Base-by-base conservation (phyloP, 2,888 invertebrate species). In the Thecophora atra region DNA sequence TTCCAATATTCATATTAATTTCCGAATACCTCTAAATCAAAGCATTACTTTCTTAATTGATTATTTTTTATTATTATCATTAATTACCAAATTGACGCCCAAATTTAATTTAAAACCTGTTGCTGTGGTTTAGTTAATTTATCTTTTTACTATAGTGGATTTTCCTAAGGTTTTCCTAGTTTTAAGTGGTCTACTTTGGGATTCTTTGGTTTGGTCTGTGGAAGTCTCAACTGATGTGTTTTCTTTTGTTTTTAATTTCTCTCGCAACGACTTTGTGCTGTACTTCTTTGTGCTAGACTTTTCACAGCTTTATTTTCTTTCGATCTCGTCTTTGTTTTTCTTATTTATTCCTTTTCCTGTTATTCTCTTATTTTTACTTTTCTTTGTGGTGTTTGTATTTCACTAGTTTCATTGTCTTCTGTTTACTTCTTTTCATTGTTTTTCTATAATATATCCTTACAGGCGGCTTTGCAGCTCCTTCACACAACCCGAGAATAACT, bases 341-440 rank as follows among this genome's bases (percentile, higher is more conserved):
- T 58, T 58, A n/a, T 54, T 21, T 15, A 2, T 58, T 58, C 3
- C 58, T 28, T 1, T 58, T 58, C 56, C 3, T 58, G 47, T 58
- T 24, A 24, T 58, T 24, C 28, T 3, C 26, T 8, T 28, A 30
- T 66, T 66, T 66, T 26, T 15, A 52, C 0, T 54, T 19, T 54
- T 6, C 7, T 66, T 66, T 52, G 5, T 15, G 21, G 17, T 65
- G 21, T 30, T 28, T 66, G 15, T 66, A 28, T 66, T 66, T 66
- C 30, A 7, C 54, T 66, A 19, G 13, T 28, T 54, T 30, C 54
- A 28, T 28, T 52, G 52, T 54, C 13, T 19, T 64, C 19, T 63
- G 19, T 21, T 42, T 64, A 15, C 17, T 42, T 21, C n/a, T n/a
- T 47, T 5, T 11, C 17, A 0, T 47, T 47, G 47, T 47, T 47